Base-by-base conservation (phyloP, 2,113 vertebrate genomes). In the Petromus typicus region DNA sequence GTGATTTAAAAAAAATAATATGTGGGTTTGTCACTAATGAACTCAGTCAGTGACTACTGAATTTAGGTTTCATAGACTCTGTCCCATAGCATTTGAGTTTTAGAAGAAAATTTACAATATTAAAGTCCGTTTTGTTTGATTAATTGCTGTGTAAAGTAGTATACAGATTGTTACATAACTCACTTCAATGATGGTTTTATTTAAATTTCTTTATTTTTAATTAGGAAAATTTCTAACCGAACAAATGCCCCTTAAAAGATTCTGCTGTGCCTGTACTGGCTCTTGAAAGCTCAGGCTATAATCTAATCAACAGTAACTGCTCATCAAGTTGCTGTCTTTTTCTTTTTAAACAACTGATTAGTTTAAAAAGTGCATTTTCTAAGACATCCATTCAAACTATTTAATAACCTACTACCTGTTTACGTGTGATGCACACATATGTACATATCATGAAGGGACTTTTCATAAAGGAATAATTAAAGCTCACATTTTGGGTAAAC, bases 71-170 rank as follows among this genome's bases (percentile, higher is more conserved):
- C 43, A 14, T 48, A 17, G 63, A 51, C 73, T 86, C 22, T 71
- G 34, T 89, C 73, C 34, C 48, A 59, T 56, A 43, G 83, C 45
- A 23, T 85, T 86, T 83, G 30, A 82, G 17, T 76, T 88, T 90
- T 61, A 66, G 59, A 56, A 83, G n/a, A 91, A 85, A 85, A 71
- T 63, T 57, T 20, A 67, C 80, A 51, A 59, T 45, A 18, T 84
- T 90, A 16, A 93, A 56, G 76, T 76, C 43, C 37, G 5, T n/a
- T 69, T 95, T 82, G 27, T 78, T 86, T 8, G 13, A 23, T 56
- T 67, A 27, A 86, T 94, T 81, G 86, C n/a, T 67, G 7, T 76
- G 59, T 66, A 63, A 93, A n/a, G 64, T 76, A 67, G 23, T 76
- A 87, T 90, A 32, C 76, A 43, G 73, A 57, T 87, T 61, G 48